Evolutionary conservation across 2,113 vertebrate genomes (phyloP).

Genomic region (Mormyrus lacerda): DNA sequence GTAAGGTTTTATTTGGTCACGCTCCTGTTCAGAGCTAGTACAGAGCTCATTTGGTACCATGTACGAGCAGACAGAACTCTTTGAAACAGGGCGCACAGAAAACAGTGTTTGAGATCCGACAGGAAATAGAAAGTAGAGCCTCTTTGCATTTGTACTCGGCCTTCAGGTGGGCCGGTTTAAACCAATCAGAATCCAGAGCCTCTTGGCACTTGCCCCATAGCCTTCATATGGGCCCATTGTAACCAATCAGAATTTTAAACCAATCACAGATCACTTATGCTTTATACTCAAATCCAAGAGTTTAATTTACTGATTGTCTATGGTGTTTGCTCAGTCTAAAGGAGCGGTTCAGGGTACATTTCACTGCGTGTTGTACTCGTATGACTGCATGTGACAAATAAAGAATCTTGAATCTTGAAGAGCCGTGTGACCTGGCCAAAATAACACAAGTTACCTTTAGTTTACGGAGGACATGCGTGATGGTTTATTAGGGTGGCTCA

Average conservation of each 20-base stretch:
- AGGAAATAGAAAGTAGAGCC: neutral
- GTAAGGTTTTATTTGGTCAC: neutral
- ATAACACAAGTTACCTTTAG: neutral
- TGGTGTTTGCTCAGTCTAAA: too few relatives aligned
- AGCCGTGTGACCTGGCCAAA: conserved; percentile 32
- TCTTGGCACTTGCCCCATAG: neutral
- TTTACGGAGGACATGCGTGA: neutral
- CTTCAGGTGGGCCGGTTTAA: neutral
- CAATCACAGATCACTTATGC: neutral
- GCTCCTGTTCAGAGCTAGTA: neutral
- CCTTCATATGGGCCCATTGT: neutral
- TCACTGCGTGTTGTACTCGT: too few relatives aligned
- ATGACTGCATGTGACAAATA: too few relatives aligned
- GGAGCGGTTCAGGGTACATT: too few relatives aligned
- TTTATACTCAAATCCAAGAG: conserved; percentile 25
- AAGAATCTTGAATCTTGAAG: too few relatives aligned
- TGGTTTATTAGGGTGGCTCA: neutral
- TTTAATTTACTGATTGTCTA: too few relatives aligned
- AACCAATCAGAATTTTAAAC: neutral
- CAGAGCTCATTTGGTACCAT: neutral
- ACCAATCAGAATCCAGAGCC: neutral
- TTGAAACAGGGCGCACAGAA: neutral
- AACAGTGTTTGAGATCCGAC: neutral
- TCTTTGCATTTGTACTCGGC: neutral
- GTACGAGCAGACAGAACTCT: neutral